Percentiles rank a stretch among this genome's conserved stretches.
These are phyloP conservation scores for Dryobates pubescens DNA, from an alignment of 2,797 vertebrate genomes.

Conservation along the genomic window DNA sequence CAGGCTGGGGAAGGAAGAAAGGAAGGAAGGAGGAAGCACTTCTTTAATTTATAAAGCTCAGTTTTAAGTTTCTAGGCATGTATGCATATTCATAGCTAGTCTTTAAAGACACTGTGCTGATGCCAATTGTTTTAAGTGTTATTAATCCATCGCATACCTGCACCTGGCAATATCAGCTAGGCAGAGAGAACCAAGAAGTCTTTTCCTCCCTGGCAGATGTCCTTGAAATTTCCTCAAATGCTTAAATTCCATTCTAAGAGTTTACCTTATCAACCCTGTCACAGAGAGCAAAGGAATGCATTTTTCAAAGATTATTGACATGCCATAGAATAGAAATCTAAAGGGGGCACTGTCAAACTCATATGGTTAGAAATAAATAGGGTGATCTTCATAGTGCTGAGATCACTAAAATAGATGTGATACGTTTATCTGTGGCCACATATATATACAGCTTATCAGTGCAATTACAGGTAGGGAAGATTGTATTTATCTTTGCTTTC, in stretches of 20 bases:
- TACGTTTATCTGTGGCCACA: conserved; percentile 31
- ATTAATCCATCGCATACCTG: background rate
- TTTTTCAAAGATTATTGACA: conserved; percentile 29
- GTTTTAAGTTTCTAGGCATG: background rate
- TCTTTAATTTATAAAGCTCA: background rate
- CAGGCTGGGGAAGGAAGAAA: background rate
- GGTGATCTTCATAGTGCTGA: background rate
- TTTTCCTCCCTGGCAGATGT: background rate
- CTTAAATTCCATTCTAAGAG: background rate
- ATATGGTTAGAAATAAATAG: conserved; percentile 12
- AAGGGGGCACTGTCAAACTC: background rate
- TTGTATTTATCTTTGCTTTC: conserved; percentile 40
- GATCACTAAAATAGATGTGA: conserved; percentile 25
- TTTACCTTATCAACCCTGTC: conserved; percentile 40
- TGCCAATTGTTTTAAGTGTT: background rate
- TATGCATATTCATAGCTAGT: background rate
- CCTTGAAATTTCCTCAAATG: conserved; percentile 40
- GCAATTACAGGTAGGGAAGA: conserved; percentile 46
- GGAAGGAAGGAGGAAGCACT: background rate
- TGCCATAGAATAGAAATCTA: conserved; percentile 23
- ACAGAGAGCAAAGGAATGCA: conserved; percentile 19
- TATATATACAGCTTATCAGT: conserved; percentile 47
- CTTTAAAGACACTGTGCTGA: background rate
- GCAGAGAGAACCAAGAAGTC: background rate
- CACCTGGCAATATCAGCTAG: background rate